Evolutionary conservation across 1,140 invertebrate genomes (phyloP).

Genomic region (Rhagoletis pomonella): DNA sequence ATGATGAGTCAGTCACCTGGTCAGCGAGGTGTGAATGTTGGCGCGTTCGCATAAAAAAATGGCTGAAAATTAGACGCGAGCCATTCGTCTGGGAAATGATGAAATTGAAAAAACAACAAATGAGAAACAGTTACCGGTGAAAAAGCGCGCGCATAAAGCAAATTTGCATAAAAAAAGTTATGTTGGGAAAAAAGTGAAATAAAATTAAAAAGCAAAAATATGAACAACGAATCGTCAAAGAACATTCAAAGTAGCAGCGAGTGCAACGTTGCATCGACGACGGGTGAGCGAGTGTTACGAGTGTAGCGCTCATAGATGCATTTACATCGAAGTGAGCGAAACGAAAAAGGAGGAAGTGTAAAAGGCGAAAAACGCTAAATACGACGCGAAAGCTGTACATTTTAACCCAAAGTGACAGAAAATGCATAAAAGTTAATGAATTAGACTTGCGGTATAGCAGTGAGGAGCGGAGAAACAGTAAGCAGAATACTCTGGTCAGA

Average conservation of each 20-base stretch:
- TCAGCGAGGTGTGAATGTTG: constrained; percentile 29
- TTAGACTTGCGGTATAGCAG: constrained; percentile 1
- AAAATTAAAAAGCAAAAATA: background rate
- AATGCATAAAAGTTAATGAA: constrained; percentile 45
- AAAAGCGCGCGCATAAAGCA: background rate
- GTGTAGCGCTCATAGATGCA: background rate
- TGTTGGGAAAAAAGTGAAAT: background rate
- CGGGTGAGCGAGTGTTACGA: background rate
- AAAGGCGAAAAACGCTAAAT: constrained; percentile 14
- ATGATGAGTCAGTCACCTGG: background rate
- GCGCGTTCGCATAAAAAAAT: constrained; percentile 2
- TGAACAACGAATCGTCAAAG: background rate
- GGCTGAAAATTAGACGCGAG: background rate
- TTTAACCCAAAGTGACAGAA: constrained; percentile 34
- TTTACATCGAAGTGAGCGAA: background rate
- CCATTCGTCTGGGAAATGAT: constrained; percentile 31
- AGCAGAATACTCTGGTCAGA: background rate
- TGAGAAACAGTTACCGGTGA: background rate
- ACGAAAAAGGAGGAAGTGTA: constrained; percentile 4
- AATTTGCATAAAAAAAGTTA: constrained; percentile 25
- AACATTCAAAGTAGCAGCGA: background rate
- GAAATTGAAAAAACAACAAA: background rate
- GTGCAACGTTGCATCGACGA: background rate
- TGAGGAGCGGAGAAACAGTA: background rate
- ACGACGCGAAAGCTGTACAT: background rate